Evolutionary conservation across 2,888 invertebrate species (phyloP).

Genomic region (Suillia variegata): DNA sequence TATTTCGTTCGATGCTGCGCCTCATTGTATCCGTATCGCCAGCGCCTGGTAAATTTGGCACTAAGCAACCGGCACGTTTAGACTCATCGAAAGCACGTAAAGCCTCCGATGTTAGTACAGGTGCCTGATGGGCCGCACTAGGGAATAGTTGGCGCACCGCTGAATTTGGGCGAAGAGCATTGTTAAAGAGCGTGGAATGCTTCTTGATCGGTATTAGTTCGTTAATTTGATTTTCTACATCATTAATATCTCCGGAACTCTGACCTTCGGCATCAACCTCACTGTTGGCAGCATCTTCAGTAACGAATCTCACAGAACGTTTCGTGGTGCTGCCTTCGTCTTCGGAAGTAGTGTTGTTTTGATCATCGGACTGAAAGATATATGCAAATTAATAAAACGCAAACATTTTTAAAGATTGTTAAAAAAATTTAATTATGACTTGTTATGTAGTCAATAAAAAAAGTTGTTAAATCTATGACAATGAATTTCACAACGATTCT

Average conservation of each 20-base stretch:
- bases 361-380: constrained; percentile 58
- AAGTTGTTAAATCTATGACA: background rate
- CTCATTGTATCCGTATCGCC: constrained; percentile 71
- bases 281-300: constrained; percentile 57
- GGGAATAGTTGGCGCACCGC: constrained; percentile 86
- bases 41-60: constrained; percentile 54
- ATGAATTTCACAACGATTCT: too few species aligned
- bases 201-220: constrained; percentile 60
- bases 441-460: too few species aligned
- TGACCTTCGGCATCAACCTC: constrained; percentile 49
- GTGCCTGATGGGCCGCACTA: constrained; percentile 69
- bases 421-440: background rate
- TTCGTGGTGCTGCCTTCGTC: constrained; percentile 64
- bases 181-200: constrained; percentile 60
- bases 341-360: constrained; percentile 58
- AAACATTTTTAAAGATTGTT: background rate
- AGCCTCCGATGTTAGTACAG: constrained; percentile 76
- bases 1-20: constrained; percentile 82
- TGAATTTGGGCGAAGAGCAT: constrained; percentile 69
- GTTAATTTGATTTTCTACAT: constrained; percentile 57
- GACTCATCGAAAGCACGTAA: constrained; percentile 72
- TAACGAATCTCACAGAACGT: constrained; percentile 72
- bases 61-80: constrained; percentile 64
- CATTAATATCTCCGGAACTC: constrained; percentile 43
- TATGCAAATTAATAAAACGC: too few species aligned